Conservation (phyloP, 2,888 invertebrate species). For the Lasioglossum lativentre region DNA sequence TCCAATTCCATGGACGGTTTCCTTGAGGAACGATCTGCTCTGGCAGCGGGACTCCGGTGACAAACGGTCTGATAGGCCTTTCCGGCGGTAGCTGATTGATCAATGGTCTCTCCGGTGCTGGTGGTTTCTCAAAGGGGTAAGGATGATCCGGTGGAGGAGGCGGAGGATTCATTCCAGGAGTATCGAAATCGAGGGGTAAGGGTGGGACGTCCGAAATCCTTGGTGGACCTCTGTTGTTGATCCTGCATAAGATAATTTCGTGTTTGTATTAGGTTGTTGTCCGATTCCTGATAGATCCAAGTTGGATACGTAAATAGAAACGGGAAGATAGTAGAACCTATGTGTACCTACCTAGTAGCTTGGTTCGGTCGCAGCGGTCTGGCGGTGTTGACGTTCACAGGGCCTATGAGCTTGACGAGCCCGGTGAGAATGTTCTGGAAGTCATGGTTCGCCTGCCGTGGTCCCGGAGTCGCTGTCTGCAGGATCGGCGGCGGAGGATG, state of each 20-base stretch:
- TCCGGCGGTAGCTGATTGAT: slow-evolving; percentile 85
- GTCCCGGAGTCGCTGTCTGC: slow-evolving; percentile 72
- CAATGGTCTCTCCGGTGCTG: slow-evolving; percentile 86
- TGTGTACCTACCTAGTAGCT: slow-evolving; percentile 77
- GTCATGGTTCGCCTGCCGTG: slow-evolving; percentile 89
- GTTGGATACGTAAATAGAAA: background rate
- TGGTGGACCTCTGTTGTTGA: slow-evolving; percentile 96
- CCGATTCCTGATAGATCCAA: background rate
- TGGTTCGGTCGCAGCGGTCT: slow-evolving; percentile 89
- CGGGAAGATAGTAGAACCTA: background rate
- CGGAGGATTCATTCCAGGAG: slow-evolving; percentile 85
- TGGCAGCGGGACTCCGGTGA: slow-evolving; percentile 90
- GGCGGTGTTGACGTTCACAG: slow-evolving; percentile 92
- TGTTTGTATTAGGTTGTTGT: background rate
- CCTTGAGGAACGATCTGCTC: slow-evolving; percentile 89
- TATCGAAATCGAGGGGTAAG: slow-evolving; percentile 89
- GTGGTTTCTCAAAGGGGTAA: slow-evolving; percentile 89
- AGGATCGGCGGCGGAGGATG: slow-evolving; percentile 76
- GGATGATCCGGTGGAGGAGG: slow-evolving; percentile 87
- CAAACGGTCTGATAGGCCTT: slow-evolving; percentile 87
- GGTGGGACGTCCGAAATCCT: slow-evolving; percentile 92
- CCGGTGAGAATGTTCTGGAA: slow-evolving; percentile 96
- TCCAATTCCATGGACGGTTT: slow-evolving; percentile 68
- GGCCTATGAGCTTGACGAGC: slow-evolving; percentile 94
- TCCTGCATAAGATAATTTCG: slow-evolving; percentile 85